Conservation (phyloP, 2,113 vertebrate species). For the Odobenus rosmarus region DNA sequence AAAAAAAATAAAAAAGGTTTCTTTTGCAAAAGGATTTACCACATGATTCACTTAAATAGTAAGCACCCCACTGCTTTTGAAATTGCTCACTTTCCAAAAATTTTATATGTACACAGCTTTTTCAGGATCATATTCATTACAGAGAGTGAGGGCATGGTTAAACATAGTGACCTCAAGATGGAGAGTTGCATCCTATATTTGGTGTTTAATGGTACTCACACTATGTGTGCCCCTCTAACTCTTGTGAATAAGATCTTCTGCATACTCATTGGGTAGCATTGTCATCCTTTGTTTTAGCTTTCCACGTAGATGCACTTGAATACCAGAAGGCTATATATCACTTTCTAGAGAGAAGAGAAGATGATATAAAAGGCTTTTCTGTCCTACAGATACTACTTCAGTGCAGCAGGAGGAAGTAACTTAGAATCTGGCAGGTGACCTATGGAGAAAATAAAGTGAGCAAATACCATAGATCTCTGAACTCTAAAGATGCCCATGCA, state of each 20-base stretch:
- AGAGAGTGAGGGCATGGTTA: background rate
- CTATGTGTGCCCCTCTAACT: background rate
- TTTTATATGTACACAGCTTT: background rate
- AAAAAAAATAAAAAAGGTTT: constrained; percentile 8
- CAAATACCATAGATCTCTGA: background rate
- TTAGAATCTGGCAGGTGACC: background rate
- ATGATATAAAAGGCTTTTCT: background rate
- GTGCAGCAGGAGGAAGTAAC: background rate
- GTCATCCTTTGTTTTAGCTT: background rate
- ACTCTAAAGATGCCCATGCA: background rate
- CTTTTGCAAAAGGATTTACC: background rate
- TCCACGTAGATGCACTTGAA: background rate
- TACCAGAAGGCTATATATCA: background rate
- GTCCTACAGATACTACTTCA: background rate
- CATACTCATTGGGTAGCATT: background rate
- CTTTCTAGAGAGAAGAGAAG: background rate
- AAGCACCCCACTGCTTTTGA: background rate
- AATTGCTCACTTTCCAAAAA: constrained; percentile 18
- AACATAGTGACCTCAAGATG: background rate
- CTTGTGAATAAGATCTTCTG: background rate
- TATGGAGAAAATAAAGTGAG: background rate
- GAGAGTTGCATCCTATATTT: background rate
- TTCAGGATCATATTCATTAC: background rate
- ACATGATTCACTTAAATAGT: background rate
- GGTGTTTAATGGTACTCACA: background rate